Percentiles rank a stretch among this genome's conserved stretches.
Evolutionary conservation across 1,140 invertebrate genomes (phyloP).

Genomic region (Scaptodrosophila lebanonensis): DNA sequence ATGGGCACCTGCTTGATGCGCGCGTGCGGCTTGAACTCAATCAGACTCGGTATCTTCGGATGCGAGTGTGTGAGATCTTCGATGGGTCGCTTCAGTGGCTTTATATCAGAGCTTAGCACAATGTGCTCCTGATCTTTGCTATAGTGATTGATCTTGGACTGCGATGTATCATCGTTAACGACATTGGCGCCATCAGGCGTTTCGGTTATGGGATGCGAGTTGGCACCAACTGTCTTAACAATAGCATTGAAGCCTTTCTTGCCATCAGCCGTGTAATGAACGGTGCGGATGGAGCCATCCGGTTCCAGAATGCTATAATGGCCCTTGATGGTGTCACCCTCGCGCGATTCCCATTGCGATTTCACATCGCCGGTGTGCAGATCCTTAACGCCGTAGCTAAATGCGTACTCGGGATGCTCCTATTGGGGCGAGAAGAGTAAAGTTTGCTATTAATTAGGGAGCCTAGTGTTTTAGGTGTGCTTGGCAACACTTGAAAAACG

Average conservation of each 20-base stretch:
- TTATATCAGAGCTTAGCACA: slow-evolving; percentile 74
- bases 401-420: slow-evolving; percentile 83
- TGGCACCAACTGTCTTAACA: slow-evolving; percentile 80
- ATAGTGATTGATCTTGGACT: slow-evolving; percentile 77
- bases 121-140: slow-evolving; percentile 76
- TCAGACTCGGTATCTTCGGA: slow-evolving; percentile 66
- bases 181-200: slow-evolving; percentile 48
- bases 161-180: slow-evolving; percentile 63
- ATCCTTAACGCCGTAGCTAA: slow-evolving; percentile 84
- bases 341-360: slow-evolving; percentile 81
- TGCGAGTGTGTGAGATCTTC: slow-evolving; percentile 69
- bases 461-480: too few species aligned
- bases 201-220: slow-evolving; percentile 78
- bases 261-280: slow-evolving; percentile 81
- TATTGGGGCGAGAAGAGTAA: slow-evolving; percentile 55
- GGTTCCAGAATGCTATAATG: slow-evolving; percentile 83
- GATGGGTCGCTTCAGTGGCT: slow-evolving; percentile 60
- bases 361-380: slow-evolving; percentile 83
- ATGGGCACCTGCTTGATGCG: slow-evolving; percentile 72
- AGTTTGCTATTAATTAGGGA: too few species aligned
- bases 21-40: slow-evolving; percentile 71
- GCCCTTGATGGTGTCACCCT: slow-evolving; percentile 80
- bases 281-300: slow-evolving; percentile 81
- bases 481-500: too few species aligned
- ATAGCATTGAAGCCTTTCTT: slow-evolving; percentile 83